A percentile compares a stretch with the other conserved stretches of the same genome.
Evolutionary conservation across 1,140 invertebrate genomes (phyloP).

Genomic region (Scaptomyza hsui): DNA sequence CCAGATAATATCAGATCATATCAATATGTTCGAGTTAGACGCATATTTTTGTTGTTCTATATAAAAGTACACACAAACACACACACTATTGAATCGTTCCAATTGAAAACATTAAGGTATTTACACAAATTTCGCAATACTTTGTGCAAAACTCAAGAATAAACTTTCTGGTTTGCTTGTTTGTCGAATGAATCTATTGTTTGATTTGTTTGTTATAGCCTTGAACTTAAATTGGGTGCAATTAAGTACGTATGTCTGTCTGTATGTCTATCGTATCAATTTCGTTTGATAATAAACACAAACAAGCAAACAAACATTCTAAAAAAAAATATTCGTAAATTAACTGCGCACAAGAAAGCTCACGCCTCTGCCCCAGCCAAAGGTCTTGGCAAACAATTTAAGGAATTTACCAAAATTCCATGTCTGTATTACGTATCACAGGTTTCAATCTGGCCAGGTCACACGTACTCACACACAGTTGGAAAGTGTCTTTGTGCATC

Average conservation of each 20-base stretch:
- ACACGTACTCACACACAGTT: constrained; percentile 12
- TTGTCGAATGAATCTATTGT: constrained; percentile 30
- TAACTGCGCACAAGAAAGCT: constrained; percentile 58
- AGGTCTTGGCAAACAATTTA: constrained; percentile 52
- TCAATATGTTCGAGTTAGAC: constrained; percentile 10
- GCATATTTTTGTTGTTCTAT: neutral
- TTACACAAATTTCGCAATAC: constrained; percentile 42
- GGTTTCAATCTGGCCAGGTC: constrained; percentile 31
- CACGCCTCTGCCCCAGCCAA: constrained; percentile 38
- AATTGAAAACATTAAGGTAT: constrained; percentile 22
- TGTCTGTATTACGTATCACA: constrained; percentile 46
- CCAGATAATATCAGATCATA: constrained; percentile 25
- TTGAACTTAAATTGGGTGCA: constrained; percentile 73
- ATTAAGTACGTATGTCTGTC: constrained; percentile 40
- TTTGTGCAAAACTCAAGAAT: constrained; percentile 35
- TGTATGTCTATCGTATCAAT: constrained; percentile 58
- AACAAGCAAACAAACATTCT: constrained; percentile 49
- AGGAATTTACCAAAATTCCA: constrained; percentile 36
- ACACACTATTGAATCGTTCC: neutral
- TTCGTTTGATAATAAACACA: constrained; percentile 49
- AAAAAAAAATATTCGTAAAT: constrained; percentile 31
- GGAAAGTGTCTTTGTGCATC: constrained; percentile 23
- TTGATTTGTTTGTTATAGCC: constrained; percentile 55
- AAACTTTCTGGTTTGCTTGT: constrained; percentile 7
- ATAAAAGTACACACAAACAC: neutral